phyloP scores from a whole-genome alignment of 2,113 vertebrate species.

The Scortum barcoo region DNA sequence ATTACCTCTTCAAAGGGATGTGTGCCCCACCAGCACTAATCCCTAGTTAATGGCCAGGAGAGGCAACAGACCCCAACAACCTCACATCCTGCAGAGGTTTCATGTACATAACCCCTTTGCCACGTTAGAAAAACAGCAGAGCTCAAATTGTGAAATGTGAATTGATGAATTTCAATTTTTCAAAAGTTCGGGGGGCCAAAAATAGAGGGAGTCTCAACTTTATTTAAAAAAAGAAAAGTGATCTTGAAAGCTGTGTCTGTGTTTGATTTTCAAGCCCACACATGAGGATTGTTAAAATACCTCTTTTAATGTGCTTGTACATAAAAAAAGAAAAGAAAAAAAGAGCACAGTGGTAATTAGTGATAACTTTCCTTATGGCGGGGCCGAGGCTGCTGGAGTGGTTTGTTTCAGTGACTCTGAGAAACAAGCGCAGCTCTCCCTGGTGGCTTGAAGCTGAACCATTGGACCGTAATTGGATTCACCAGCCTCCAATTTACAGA shows the following conservation, averaged over 20 bases:
- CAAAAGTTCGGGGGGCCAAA: background rate
- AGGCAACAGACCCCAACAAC: conserved; percentile 76
- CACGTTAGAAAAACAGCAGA: conserved; percentile 37
- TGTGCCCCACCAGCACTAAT: conserved; percentile 82
- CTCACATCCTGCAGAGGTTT: conserved; percentile 70
- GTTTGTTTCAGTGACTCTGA: conserved; percentile 51
- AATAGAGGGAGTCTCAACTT: background rate
- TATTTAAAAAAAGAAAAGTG: background rate
- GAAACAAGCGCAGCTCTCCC: conserved; percentile 76
- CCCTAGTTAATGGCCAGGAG: conserved; percentile 80
- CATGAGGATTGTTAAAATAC: conserved; percentile 15
- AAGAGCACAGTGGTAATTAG: conserved; percentile 30
- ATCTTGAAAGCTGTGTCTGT: background rate
- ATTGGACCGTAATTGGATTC: conserved; percentile 67
- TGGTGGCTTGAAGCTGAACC: conserved; percentile 74
- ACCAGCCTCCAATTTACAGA: conserved; percentile 69
- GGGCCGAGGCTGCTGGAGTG: conserved; percentile 23
- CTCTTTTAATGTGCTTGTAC: background rate
- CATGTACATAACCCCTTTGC: conserved; percentile 66
- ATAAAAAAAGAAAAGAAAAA: background rate
- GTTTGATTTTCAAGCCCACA: background rate
- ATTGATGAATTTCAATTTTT: background rate
- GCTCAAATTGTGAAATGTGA: conserved; percentile 35
- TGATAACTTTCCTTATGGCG: conserved; percentile 16
- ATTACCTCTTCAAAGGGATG: conserved; percentile 77